Conservation (phyloP, 2,888 invertebrate species). For the Ecdyonurus torrentis region DNA sequence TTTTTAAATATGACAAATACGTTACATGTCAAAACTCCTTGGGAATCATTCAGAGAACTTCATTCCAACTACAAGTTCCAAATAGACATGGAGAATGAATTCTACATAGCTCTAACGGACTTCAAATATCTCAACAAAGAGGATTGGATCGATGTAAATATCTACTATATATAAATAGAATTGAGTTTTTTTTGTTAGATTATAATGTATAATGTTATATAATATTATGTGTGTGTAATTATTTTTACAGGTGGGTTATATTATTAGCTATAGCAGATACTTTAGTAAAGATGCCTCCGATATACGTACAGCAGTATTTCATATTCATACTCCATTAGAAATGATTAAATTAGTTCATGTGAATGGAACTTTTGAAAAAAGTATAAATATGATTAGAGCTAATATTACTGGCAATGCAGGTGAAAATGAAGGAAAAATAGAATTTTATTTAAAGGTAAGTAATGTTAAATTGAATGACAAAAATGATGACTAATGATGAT, state of each 20-base stretch:
- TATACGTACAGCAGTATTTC: slow-evolving; percentile 30
- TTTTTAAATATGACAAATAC: slow-evolving; percentile 37
- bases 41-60: slow-evolving; percentile 28
- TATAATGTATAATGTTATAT: not conserved
- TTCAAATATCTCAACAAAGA: slow-evolving; percentile 28
- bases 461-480: not conserved
- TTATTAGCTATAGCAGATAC: slow-evolving; percentile 31
- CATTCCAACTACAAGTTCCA: slow-evolving; percentile 33
- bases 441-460: not conserved
- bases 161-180: slow-evolving; percentile 6
- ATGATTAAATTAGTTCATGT: slow-evolving; percentile 6
- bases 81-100: slow-evolving; percentile 16
- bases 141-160: slow-evolving; percentile 31
- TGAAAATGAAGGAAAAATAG: not conserved
- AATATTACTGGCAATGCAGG: not conserved
- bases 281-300: slow-evolving; percentile 23
- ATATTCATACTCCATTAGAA: slow-evolving; percentile 14
- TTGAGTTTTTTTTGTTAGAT: slow-evolving; percentile 10
- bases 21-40: slow-evolving; percentile 37
- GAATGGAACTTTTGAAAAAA: slow-evolving; percentile 6
- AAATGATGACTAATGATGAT: no score
- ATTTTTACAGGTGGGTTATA: slow-evolving; percentile 28
- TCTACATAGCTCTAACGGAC: slow-evolving; percentile 30
- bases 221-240: not conserved
- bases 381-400: slow-evolving; percentile 1